Percentiles rank a stretch among this genome's conserved stretches.
Conservation (phyloP, 2,797 vertebrate species). For the Poeciliopsis gracilis region DNA sequence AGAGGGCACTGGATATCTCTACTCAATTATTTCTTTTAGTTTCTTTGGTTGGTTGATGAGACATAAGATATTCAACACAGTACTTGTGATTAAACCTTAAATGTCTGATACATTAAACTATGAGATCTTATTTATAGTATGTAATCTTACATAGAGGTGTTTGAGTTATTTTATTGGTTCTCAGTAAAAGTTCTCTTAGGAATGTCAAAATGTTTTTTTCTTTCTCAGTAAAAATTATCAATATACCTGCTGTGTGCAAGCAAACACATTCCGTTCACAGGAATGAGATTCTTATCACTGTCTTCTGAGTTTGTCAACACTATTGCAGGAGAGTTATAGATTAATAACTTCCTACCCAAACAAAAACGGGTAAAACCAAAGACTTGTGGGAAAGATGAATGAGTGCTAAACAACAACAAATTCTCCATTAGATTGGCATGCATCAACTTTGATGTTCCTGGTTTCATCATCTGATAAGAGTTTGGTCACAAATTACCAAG, state of each 20-base stretch:
- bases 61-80: background rate
- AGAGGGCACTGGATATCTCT: background rate
- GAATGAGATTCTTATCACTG: slow-evolving; percentile 80
- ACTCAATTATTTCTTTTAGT: background rate
- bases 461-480: slow-evolving; percentile 56
- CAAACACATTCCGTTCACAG: slow-evolving; percentile 76
- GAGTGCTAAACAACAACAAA: slow-evolving; percentile 73
- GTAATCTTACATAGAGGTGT: slow-evolving; percentile 34
- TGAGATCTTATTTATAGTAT: slow-evolving; percentile 20
- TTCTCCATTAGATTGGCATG: slow-evolving; percentile 68
- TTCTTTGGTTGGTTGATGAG: background rate
- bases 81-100: background rate
- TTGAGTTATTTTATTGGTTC: slow-evolving; percentile 56
- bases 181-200: slow-evolving; percentile 54
- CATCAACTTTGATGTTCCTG: slow-evolving; percentile 35
- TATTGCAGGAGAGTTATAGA: slow-evolving; percentile 76
- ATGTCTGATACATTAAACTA: slow-evolving; percentile 20
- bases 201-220: slow-evolving; percentile 52
- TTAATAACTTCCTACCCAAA: slow-evolving; percentile 78
- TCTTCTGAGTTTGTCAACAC: slow-evolving; percentile 80
- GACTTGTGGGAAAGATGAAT: slow-evolving; percentile 73
- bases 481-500: slow-evolving; percentile 50
- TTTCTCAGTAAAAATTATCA: slow-evolving; percentile 67
- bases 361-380: slow-evolving; percentile 59
- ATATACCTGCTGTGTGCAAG: slow-evolving; percentile 73